A percentile compares a stretch with the other conserved stretches of the same genome.
Conservation (phyloP, 2,888 invertebrate species). For the Phengaris alcon region DNA sequence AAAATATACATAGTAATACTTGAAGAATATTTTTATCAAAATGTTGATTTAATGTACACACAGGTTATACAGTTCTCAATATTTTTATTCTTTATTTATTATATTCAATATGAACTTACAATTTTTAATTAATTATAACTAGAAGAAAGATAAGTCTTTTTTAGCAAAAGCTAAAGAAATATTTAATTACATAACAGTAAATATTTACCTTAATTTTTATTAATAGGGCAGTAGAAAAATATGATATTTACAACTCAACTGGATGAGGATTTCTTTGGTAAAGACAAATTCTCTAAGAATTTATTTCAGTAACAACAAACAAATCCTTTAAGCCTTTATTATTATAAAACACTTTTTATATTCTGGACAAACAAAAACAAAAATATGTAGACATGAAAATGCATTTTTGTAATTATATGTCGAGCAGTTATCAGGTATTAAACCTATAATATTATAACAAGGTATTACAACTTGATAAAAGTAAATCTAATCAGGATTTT, state of each 20-base stretch:
- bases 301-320: background rate
- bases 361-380: background rate
- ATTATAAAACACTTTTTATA: background rate
- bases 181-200: no score
- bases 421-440: background rate
- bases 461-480: no score
- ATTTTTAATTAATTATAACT: no score
- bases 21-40: no score
- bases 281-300: background rate
- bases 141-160: no score
- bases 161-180: no score
- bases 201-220: background rate
- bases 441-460: background rate
- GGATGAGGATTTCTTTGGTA: background rate
- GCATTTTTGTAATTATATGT: background rate
- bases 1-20: background rate
- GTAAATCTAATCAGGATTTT: no score
- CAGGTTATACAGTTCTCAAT: no score
- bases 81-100: no score
- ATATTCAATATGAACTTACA: no score
- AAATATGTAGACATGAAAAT: background rate
- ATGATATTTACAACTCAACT: slow-evolving; percentile 7
- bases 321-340: background rate
- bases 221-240: no score
- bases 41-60: no score